Percentiles rank a stretch among this genome's conserved stretches.
These are phyloP conservation scores for Stenopsyche tienmushanensis DNA, from an alignment of 1,140 invertebrate species.

Conservation along the genomic window DNA sequence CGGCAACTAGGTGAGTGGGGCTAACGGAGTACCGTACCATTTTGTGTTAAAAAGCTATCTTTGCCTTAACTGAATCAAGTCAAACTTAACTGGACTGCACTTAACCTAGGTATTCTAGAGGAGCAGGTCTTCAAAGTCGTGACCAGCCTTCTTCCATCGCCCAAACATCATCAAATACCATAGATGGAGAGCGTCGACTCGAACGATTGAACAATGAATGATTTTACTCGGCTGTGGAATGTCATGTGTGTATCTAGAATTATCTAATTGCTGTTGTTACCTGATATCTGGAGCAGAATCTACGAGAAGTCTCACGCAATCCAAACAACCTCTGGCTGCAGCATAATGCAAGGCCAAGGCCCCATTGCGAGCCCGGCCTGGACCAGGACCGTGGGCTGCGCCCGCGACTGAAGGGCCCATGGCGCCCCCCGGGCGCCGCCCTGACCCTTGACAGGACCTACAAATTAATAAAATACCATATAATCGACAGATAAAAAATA, in stretches of 20 bases:
- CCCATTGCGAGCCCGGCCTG: slow-evolving; percentile 52
- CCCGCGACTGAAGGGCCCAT: slow-evolving; percentile 18
- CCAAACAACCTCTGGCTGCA: slow-evolving; percentile 77
- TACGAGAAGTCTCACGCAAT: slow-evolving; percentile 77
- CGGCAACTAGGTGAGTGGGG: slow-evolving; percentile 24
- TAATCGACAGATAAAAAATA: slow-evolving; percentile 7
- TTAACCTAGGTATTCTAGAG: no score
- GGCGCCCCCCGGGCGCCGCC: slow-evolving; percentile 32
- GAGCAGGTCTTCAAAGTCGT: no score
- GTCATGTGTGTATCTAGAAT: no score
- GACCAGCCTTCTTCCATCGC: no score
- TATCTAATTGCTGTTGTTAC: no score
- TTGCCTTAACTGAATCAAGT: slow-evolving; percentile 11
- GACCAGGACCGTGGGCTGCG: slow-evolving; percentile 30
- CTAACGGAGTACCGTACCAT: slow-evolving; percentile 16
- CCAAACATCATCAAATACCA: no score
- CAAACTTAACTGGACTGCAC: slow-evolving; percentile 19
- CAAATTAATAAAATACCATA: slow-evolving; percentile 6
- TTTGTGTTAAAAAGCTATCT: slow-evolving; percentile 14
- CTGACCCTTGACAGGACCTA: slow-evolving; percentile 23
- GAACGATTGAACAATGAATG: no score
- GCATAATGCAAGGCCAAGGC: slow-evolving; percentile 84
- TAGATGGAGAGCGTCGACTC: no score
- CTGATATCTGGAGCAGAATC: slow-evolving; percentile 74
- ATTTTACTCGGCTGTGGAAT: no score